Percentiles rank a stretch among this genome's conserved stretches.
These are phyloP conservation scores for Pseudotriccus pelzelni DNA, from an alignment of 2,797 vertebrate species.

Conservation along the genomic window DNA sequence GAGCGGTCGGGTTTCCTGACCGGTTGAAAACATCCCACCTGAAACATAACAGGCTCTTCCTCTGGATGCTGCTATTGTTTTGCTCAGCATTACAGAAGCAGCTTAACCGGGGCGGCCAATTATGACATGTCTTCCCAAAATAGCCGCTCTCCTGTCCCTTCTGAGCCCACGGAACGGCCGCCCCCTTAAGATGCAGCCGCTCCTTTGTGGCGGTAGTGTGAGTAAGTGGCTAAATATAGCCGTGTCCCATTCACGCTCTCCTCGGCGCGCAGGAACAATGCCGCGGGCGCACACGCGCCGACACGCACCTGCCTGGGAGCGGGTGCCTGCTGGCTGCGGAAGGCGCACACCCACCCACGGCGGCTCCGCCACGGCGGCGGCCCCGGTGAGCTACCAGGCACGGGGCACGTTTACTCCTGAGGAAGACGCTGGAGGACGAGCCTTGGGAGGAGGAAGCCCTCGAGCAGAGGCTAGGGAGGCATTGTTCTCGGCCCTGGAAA, in stretches of 20 bases:
- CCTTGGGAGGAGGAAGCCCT: conserved; percentile 49
- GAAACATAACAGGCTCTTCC: conserved; percentile 82
- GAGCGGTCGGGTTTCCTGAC: conserved; percentile 78
- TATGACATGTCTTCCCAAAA: conserved; percentile 79
- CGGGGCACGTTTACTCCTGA: conserved; percentile 70
- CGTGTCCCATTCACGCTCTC: conserved; percentile 68
- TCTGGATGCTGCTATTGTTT: conserved; percentile 80
- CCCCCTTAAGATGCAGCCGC: conserved; percentile 77
- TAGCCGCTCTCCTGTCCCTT: conserved; percentile 74
- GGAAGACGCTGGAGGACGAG: conserved; percentile 63
- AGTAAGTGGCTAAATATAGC: conserved; percentile 79
- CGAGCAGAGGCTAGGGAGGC: conserved; percentile 17
- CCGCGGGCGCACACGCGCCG: conserved; percentile 62
- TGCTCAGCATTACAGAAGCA: conserved; percentile 73
- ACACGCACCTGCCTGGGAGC: conserved; percentile 76
- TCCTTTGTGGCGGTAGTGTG: conserved; percentile 74
- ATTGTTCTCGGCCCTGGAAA: conserved; percentile 57
- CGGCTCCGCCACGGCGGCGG: conserved; percentile 77
- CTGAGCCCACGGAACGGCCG: conserved; percentile 71
- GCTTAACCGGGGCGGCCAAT: conserved; percentile 74
- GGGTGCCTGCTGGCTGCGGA: conserved; percentile 71
- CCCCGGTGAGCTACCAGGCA: conserved; percentile 63
- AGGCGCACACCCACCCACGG: conserved; percentile 73
- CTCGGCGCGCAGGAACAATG: conserved; percentile 75
- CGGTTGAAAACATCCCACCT: conserved; percentile 82